phyloP scores from a whole-genome alignment of 2,888 invertebrate genomes.

The Watsonalla cultraria region DNA sequence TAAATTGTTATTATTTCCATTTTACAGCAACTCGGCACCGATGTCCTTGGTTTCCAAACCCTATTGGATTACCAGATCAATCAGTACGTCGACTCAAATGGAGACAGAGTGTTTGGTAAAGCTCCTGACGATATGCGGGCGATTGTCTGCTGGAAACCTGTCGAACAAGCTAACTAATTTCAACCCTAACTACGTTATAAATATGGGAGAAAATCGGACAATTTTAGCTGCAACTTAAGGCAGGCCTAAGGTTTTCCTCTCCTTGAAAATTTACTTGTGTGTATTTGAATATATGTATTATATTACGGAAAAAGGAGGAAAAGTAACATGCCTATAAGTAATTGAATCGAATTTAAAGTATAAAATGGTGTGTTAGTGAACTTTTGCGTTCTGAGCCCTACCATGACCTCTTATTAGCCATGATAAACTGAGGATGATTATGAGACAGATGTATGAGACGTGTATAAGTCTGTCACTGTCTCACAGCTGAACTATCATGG shows the following conservation, averaged over 20 bases:
- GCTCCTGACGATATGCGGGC: slow-evolving; percentile 89
- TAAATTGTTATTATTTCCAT: background rate
- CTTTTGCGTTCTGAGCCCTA: too few relatives aligned
- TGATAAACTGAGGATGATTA: too few relatives aligned
- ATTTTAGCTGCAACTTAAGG: too few relatives aligned
- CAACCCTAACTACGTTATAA: background rate
- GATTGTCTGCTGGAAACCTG: slow-evolving; percentile 87
- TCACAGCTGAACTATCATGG: too few relatives aligned
- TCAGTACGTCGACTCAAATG: slow-evolving; percentile 84
- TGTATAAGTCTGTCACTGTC: too few relatives aligned
- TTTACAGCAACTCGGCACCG: slow-evolving; percentile 87
- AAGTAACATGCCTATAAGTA: too few relatives aligned
- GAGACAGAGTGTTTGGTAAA: slow-evolving; percentile 84
- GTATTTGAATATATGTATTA: background rate
- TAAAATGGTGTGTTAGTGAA: too few relatives aligned
- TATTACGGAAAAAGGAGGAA: background rate
- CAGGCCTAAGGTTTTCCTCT: too few relatives aligned
- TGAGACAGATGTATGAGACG: too few relatives aligned
- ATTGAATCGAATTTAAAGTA: background rate
- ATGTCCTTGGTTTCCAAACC: slow-evolving; percentile 87
- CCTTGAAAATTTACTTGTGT: background rate
- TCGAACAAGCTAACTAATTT: slow-evolving; percentile 31
- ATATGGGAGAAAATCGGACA: too few relatives aligned
- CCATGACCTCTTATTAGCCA: too few relatives aligned
- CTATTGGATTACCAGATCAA: slow-evolving; percentile 90